Evolutionary conservation across 2,797 vertebrate genomes (phyloP), one percentile per base, ranked within the genome.

Genomic region (Dromococcyx pavoninus): DNA sequence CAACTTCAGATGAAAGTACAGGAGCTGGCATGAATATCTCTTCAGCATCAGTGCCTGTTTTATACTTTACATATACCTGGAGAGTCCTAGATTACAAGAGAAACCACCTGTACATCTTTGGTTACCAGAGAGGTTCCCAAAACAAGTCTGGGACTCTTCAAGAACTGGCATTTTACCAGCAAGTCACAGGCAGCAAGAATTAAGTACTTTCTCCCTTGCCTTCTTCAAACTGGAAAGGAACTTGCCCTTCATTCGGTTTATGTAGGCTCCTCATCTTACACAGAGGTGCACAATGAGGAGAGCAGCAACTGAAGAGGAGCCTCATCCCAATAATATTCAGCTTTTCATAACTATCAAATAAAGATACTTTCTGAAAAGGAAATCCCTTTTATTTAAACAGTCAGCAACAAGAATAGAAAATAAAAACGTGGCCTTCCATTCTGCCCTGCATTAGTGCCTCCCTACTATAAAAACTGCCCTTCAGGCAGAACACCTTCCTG

Each of bases 1-100:
- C 86, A 69, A 51, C 53, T 87, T 74, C 81, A 95, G 81, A 95
- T 82, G 80, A 95, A 95, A 96, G 81, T 62, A 83, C 54, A 61
- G 77, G 70, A 93, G 69, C 84, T 89, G 72, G 81, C 6, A 3
- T 70, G 73, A 91, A 58, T 71, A 61, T 66, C 88, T 90, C 6
- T 7, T 48, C 62, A 87, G 57, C 86, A 91, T 85, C 81, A 79
- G 53, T 35, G 58, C 33, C 33, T 93, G 66, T 60, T 85, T 87
- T 71, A 79, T 24, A 79, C 48, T 80, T 78, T 24, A 75, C 69
- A 87, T 71, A 61, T 64, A 95, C 90, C 88, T 86, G 86, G 88
- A 67, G 90, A 94, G 88, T 67, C 81, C 70, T 90, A 86, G 88
- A 95, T 82, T 66, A 94, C 56, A 66, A 91, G 64, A 88, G 90